phyloP scores from a whole-genome alignment of 2,797 vertebrate genomes.

The Mallotus villosus region DNA sequence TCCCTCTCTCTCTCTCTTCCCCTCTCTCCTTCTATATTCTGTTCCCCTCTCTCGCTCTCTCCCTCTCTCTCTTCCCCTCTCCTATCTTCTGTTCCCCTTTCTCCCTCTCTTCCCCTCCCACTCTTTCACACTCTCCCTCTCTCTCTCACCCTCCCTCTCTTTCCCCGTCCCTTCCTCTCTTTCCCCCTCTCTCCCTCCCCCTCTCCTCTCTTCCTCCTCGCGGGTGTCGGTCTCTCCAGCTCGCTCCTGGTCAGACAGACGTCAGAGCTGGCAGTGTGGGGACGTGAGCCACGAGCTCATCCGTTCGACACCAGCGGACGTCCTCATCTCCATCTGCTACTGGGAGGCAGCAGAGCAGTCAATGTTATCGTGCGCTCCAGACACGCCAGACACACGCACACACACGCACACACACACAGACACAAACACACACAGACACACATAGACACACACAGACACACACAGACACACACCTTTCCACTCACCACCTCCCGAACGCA shows the following conservation, averaged over 20 bases:
- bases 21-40: no score
- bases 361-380: constrained; percentile 41
- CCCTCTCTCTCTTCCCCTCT: not conserved
- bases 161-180: not conserved
- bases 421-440: not conserved
- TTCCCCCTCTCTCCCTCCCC: no score
- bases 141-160: not conserved
- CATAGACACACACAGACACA: not conserved
- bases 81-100: no score
- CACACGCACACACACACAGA: not conserved
- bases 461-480: not conserved
- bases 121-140: not conserved
- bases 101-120: not conserved
- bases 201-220: no score
- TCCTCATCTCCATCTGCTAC: constrained; percentile 37
- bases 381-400: not conserved
- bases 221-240: no score
- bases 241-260: no score
- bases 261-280: not conserved
- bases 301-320: constrained; percentile 33
- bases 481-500: not conserved
- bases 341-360: constrained; percentile 36
- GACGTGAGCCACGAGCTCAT: constrained; percentile 32
- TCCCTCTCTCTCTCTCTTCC: not conserved
- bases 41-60: no score